Evolutionary conservation across 2,888 invertebrate species (phyloP).

Genomic region (Zygaena filipendulae): DNA sequence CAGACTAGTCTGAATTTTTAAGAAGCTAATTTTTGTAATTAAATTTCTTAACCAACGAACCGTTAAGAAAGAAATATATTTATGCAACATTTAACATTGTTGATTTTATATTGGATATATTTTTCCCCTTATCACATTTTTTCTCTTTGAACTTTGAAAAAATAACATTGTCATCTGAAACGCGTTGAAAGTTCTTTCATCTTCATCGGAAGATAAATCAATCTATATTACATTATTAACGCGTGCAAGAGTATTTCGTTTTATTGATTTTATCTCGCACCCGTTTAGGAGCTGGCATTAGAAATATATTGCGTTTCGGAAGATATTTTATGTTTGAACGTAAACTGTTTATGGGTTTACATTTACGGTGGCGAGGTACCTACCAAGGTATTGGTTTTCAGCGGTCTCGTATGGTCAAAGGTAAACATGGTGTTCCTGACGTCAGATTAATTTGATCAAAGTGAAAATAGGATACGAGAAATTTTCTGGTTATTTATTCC

Average conservation of each 20-base stretch:
- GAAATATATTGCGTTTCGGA: too few relatives aligned
- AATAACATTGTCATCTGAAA: slow-evolving; percentile 4
- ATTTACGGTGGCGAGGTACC: too few relatives aligned
- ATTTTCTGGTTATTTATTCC: too few relatives aligned
- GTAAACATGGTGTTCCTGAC: slow-evolving; percentile 39
- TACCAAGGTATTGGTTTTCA: slow-evolving; percentile 26
- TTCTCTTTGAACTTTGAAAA: slow-evolving; percentile 8
- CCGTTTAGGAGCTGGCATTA: too few relatives aligned
- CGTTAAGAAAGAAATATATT: not conserved
- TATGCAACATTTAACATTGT: too few relatives aligned
- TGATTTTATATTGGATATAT: too few relatives aligned
- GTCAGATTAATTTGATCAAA: slow-evolving; percentile 60
- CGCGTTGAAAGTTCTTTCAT: slow-evolving; percentile 4
- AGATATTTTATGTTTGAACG: too few relatives aligned
- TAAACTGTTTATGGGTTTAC: too few relatives aligned
- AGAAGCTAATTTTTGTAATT: not conserved
- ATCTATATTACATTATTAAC: slow-evolving; percentile 38
- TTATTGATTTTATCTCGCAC: slow-evolving; percentile 18
- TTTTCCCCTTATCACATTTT: too few relatives aligned
- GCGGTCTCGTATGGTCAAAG: slow-evolving; percentile 20
- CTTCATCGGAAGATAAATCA: slow-evolving; percentile 1
- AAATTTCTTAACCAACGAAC: not conserved
- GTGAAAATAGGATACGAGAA: too few relatives aligned
- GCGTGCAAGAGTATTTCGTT: slow-evolving; percentile 20
- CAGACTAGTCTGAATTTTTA: too few relatives aligned